Evolutionary conservation across 2,888 invertebrate species (phyloP).

Genomic region (Pammene aurita): DNA sequence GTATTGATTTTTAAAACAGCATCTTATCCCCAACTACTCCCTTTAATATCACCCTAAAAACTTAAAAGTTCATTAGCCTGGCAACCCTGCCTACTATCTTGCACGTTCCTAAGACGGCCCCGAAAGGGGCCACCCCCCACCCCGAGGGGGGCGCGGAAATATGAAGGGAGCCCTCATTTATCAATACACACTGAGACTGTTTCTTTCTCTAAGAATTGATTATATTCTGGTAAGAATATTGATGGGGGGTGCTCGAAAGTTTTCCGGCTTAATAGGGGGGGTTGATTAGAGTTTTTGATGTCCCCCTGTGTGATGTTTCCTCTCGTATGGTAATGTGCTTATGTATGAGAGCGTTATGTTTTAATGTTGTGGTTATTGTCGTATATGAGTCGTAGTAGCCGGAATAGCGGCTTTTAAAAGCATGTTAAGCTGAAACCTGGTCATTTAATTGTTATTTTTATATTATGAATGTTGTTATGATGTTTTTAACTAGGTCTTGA

Average conservation of each 20-base stretch:
- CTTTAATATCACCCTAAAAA: constrained; percentile 65
- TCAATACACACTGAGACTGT: constrained; percentile 81
- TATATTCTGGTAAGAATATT: constrained; percentile 82
- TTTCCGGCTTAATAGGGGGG: constrained; percentile 60
- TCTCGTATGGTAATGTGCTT: constrained; percentile 40
- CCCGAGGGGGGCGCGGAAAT: constrained; percentile 72
- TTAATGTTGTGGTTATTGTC: constrained; percentile 29
- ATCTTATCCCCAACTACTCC: constrained; percentile 53
- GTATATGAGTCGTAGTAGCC: background rate
- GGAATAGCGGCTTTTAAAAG: background rate
- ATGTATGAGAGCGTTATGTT: constrained; percentile 17
- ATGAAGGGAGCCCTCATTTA: constrained; percentile 83
- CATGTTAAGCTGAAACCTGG: background rate
- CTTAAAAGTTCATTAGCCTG: constrained; percentile 80
- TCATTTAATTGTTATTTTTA: background rate
- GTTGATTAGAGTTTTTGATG: constrained; percentile 73
- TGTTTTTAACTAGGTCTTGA: too few relatives aligned
- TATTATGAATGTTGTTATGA: background rate
- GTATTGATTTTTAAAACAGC: constrained; percentile 44
- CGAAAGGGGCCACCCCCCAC: constrained; percentile 57
- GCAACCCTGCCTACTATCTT: constrained; percentile 81
- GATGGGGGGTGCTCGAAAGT: constrained; percentile 70
- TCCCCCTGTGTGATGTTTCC: constrained; percentile 51
- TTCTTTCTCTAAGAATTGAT: constrained; percentile 83
- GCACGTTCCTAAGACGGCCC: constrained; percentile 79